Conservation (phyloP, 2,888 invertebrate genomes). For the Gymnosoma rotundatum region DNA sequence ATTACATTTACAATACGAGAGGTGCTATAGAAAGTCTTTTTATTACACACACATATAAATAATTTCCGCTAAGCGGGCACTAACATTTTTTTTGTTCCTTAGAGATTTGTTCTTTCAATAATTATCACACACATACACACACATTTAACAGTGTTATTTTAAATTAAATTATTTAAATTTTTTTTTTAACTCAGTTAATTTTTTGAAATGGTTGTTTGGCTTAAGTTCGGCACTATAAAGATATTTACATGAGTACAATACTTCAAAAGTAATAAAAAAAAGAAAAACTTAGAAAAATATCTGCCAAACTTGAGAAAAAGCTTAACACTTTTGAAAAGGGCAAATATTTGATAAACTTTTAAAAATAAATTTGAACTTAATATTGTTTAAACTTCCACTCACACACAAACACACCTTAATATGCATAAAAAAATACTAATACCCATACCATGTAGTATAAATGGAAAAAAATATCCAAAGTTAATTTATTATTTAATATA, state of each 20-base stretch:
- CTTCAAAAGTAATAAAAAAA: not conserved
- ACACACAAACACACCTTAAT: slow-evolving; percentile 11
- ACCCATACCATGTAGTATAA: slow-evolving; percentile 69
- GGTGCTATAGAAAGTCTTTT: slow-evolving; percentile 79
- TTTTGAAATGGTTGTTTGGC: slow-evolving; percentile 63
- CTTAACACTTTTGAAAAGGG: too few relatives aligned
- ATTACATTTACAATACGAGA: slow-evolving; percentile 75
- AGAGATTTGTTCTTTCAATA: slow-evolving; percentile 56
- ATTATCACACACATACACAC: slow-evolving; percentile 10
- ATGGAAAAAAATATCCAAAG: slow-evolving; percentile 68
- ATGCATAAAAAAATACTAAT: slow-evolving; percentile 49
- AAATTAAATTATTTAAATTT: slow-evolving; percentile 60
- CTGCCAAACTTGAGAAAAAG: not conserved
- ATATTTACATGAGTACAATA: too few relatives aligned
- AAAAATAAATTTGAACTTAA: slow-evolving; percentile 24
- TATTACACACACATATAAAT: slow-evolving; percentile 73
- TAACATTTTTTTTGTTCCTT: slow-evolving; percentile 63
- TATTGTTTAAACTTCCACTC: not conserved
- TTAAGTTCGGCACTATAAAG: slow-evolving; percentile 72
- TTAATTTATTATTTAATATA: slow-evolving; percentile 66
- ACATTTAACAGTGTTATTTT: slow-evolving; percentile 54
- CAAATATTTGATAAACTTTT: not conserved
- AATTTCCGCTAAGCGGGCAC: slow-evolving; percentile 70
- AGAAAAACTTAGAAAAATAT: not conserved
- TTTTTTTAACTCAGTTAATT: slow-evolving; percentile 44